These are phyloP conservation scores for Pogonomyrmex californicus DNA, from an alignment of 1,140 invertebrate species.

Conservation along the genomic window DNA sequence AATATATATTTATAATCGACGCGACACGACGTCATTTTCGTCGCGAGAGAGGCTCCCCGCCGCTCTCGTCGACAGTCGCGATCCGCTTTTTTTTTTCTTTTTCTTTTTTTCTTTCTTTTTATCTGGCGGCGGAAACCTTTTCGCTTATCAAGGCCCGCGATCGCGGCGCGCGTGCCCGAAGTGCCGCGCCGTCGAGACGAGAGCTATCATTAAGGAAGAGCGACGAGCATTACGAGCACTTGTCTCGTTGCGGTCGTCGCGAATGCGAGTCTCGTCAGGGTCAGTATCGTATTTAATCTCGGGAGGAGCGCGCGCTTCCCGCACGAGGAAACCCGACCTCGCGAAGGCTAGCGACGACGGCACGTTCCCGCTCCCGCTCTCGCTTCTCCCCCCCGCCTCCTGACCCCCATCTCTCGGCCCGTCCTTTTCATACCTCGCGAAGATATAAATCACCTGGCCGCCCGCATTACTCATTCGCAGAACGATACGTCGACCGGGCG, in stretches of 20 bases:
- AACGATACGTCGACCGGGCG: not conserved
- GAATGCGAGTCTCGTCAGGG: slow-evolving; percentile 52
- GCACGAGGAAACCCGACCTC: slow-evolving; percentile 26
- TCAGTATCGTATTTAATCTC: slow-evolving; percentile 46
- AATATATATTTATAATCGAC: not conserved
- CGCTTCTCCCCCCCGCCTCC: too few relatives aligned
- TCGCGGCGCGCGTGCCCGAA: not conserved
- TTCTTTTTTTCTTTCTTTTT: not conserved
- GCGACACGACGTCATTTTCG: not conserved
- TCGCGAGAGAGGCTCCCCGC: not conserved
- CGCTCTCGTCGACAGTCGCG: not conserved
- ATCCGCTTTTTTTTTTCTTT: not conserved
- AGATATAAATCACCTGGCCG: slow-evolving; percentile 27
- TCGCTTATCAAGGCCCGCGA: not conserved
- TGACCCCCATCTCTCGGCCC: not conserved
- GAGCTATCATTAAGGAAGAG: slow-evolving; percentile 25
- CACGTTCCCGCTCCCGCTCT: not conserved
- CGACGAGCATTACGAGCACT: slow-evolving; percentile 22
- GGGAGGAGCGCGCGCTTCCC: not conserved
- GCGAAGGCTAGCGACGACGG: slow-evolving; percentile 23
- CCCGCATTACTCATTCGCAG: slow-evolving; percentile 33
- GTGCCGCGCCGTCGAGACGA: slow-evolving; percentile 9
- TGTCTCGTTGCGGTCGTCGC: slow-evolving; percentile 22
- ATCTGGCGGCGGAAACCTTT: not conserved
- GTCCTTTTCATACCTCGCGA: slow-evolving; percentile 12